phyloP scores from a whole-genome alignment of 2,797 vertebrate genomes.

The Myoxocephalus aenaeus region DNA sequence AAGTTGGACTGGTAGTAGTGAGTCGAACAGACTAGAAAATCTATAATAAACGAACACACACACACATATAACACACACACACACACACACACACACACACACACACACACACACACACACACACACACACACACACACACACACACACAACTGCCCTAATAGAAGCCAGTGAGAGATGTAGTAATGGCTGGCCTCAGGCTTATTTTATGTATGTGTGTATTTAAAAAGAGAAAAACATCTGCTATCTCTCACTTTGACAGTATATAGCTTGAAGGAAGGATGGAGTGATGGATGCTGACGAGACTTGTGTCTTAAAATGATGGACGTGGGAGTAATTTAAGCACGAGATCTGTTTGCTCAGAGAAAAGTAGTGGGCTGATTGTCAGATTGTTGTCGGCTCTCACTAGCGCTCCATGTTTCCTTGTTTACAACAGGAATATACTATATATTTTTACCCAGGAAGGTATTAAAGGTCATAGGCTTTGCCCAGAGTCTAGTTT shows the following conservation, averaged over 20 bases:
- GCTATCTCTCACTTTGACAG: slow-evolving; percentile 34
- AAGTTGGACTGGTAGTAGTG: slow-evolving; percentile 5
- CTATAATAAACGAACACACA: slow-evolving; percentile 21
- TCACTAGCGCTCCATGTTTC: neutral
- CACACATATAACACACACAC: neutral
- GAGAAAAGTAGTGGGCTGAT: neutral
- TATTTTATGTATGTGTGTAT: slow-evolving; percentile 19
- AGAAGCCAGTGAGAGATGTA: slow-evolving; percentile 34
- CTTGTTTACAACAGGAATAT: neutral
- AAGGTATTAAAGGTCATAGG: neutral
- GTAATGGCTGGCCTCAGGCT: slow-evolving; percentile 49
- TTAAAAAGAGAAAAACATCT: slow-evolving; percentile 58
- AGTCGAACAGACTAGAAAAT: slow-evolving; percentile 40
- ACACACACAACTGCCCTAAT: slow-evolving; percentile 12
- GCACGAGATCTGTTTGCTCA: neutral
- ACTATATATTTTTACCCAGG: neutral
- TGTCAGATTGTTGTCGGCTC: neutral
- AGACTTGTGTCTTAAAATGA: neutral
- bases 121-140: neutral
- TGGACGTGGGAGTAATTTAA: neutral
- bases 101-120: neutral
- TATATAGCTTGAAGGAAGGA: slow-evolving; percentile 23
- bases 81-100: slow-evolving; percentile 1
- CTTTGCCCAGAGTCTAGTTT: neutral
- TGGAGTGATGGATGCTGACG: slow-evolving; percentile 18